Base-by-base conservation (phyloP, 2,797 vertebrate species). In the Catharus ustulatus region DNA sequence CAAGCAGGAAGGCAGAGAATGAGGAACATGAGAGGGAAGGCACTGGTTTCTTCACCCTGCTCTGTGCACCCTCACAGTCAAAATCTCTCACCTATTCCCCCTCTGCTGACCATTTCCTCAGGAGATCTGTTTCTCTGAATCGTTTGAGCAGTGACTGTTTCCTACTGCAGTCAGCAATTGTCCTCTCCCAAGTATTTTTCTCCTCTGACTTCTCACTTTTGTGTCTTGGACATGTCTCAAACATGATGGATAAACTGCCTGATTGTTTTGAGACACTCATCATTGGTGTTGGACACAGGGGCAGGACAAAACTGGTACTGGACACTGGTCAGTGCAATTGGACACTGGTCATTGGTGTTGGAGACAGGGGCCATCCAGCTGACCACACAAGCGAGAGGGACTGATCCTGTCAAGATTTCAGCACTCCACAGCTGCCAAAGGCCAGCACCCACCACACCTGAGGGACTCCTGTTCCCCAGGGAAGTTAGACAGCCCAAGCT, bases 231-330 rank as follows among this genome's bases (percentile, higher is more conserved):
- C n/a, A n/a, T n/a, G n/a, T n/a, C n/a, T n/a, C n/a, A 68, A 61
- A 77, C 2, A 1, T 0, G 6, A 80, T 2, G 5, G 9, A 5
- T 27, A 29, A 57, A 75, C 4, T 67, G 45, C 22, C 48, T 4
- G 30, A 43, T 29, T 64, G 29, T 80, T 89, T 85, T 26, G 49
- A 84, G 48, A 52, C 5, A 9, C 27, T 62, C 0, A 0, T 40
- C 36, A 19, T 1, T 17, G 29, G 27, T 48, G 23, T 3, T 1
- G 1, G 64, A 29, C 46, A 21, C 22, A 24, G 45, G 15, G 43
- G 20, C n/a, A 58, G 54, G 55, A 59, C 9, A n/a, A 9, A 17
- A 42, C 12, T 30, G 19, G 13, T 18, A 16, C 5, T 64, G 42
- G 30, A 32, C 40, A 38, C 5, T 38, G 38, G 10, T 38, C 38